Base-by-base conservation (phyloP, 30 jellyfish, hydroid and myxozoan genomes). In the Sanderia malayensis region DNA sequence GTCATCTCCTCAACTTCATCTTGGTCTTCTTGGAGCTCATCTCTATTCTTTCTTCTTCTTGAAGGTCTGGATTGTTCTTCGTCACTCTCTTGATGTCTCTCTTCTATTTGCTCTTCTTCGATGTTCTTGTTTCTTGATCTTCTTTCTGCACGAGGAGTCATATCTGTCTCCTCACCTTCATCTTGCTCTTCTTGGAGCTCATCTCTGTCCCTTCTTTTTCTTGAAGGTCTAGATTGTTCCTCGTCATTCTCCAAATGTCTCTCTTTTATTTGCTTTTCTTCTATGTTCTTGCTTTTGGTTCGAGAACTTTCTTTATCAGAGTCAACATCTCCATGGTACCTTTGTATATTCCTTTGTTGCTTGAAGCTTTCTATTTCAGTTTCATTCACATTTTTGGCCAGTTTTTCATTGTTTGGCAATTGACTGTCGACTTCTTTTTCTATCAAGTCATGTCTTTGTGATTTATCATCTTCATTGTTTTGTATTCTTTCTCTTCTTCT, bases 351-450 rank as follows among this genome's bases (percentile, higher is more conserved):
- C 18, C 64, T 49, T 49, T 24, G 23, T 49, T 19, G 32, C 9
- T 30, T 27, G 45, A 8, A 8, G 31, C 22, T 44, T 52, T n/a
- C 64, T 70, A 71, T 15, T 4, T 1, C 44, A 1, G 20, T 6
- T 6, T 49, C 71, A 9, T 25, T 49, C 18, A 22, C 46, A 11
- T 55, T 30, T 8, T 22, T 18, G 1, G 20, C 75, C 18, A 4
- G 22, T 62, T 60, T 78, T 9, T 10, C 70, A 32, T 20, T 23
- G 23, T 41, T 44, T n/a, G n/a, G n/a, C n/a, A n/a, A n/a, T n/a
- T n/a, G n/a, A n/a, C n/a, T 37, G 69, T 33, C 46, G 34, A 17
- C 46, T 68, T 68, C 80, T 37, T 68, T 26, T 21, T 4, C 67
- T 20, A 2, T 17, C 80, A 13, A 15, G 1, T 68, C 32, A 3